Conservation (phyloP, 2,113 vertebrate species). For the Apus apus region DNA sequence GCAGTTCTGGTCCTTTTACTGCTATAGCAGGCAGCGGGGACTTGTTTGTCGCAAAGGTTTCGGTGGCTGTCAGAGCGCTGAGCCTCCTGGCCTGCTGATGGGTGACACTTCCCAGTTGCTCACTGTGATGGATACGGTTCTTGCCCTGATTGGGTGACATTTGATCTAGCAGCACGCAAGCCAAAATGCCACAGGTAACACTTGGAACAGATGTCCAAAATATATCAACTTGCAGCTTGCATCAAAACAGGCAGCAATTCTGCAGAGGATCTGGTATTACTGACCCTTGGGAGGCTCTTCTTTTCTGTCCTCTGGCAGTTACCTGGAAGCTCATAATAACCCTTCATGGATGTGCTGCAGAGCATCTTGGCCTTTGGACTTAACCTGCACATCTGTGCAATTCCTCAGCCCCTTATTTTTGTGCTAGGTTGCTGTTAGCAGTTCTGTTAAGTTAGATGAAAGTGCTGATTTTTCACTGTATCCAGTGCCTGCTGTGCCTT, state of each 20-base stretch:
- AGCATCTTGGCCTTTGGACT: neutral
- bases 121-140: neutral
- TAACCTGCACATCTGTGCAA: neutral
- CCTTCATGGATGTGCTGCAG: neutral
- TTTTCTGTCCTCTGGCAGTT: neutral
- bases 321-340: neutral
- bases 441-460: neutral
- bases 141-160: conserved; percentile 41
- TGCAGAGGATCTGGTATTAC: neutral
- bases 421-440: neutral
- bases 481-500: neutral
- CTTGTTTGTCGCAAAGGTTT: conserved; percentile 40
- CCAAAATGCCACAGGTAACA: conserved; percentile 62
- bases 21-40: conserved; percentile 9
- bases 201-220: neutral
- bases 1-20: conserved; percentile 69
- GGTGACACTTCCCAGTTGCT: conserved; percentile 19
- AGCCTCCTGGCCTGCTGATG: conserved; percentile 15
- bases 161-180: neutral
- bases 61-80: conserved; percentile 20
- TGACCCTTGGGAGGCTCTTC: neutral
- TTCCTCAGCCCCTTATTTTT: neutral
- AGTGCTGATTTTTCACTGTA: neutral
- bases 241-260: neutral
- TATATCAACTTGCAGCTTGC: neutral